phyloP scores from a whole-genome alignment of 2,797 vertebrate species.

The Typhlichthys subterraneus region DNA sequence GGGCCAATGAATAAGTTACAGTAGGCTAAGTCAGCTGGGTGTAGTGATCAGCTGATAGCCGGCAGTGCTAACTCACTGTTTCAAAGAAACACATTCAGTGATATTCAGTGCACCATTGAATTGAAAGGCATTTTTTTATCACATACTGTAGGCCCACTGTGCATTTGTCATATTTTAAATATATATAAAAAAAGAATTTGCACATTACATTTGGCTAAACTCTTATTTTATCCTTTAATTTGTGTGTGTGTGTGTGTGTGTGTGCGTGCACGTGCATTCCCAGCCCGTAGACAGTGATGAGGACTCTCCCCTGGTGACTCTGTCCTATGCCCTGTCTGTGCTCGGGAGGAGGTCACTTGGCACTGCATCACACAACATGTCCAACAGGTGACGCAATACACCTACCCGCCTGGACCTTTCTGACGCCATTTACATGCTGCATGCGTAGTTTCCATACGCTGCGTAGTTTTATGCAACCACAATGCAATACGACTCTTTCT shows the following conservation, averaged over 20 bases:
- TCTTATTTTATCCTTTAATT: constrained; percentile 7
- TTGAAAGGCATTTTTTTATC: too few relatives aligned
- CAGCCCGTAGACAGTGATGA: constrained; percentile 90
- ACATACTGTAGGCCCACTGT: too few relatives aligned
- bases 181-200: background rate
- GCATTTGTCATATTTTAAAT: too few relatives aligned
- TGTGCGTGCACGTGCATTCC: constrained; percentile 17
- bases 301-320: constrained; percentile 90
- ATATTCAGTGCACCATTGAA: too few relatives aligned
- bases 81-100: too few relatives aligned
- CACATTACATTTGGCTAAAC: constrained; percentile 14
- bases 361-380: constrained; percentile 92
- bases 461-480: too few relatives aligned
- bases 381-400: constrained; percentile 79
- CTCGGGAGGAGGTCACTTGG: constrained; percentile 91
- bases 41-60: too few relatives aligned
- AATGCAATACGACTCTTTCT: too few relatives aligned
- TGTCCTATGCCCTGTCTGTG: constrained; percentile 92
- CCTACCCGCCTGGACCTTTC: background rate
- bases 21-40: too few relatives aligned
- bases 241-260: constrained; percentile 12
- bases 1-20: too few relatives aligned
- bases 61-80: too few relatives aligned
- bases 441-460: too few relatives aligned
- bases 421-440: background rate